These are phyloP conservation scores for Eptesicus fuscus DNA, from an alignment of 2,113 vertebrate genomes.

Conservation along the genomic window DNA sequence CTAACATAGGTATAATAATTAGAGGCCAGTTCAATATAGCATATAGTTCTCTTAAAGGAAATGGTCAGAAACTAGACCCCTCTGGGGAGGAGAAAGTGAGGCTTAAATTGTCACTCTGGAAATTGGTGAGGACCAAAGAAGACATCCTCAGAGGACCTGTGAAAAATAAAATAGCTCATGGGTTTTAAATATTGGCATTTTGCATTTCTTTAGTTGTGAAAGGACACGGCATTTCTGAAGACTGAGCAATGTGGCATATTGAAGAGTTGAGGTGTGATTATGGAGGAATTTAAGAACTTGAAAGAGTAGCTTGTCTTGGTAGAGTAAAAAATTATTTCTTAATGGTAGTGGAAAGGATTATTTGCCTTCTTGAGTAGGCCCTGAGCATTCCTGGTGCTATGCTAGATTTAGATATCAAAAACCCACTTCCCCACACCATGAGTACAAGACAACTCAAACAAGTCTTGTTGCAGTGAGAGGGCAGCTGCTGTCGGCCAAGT, in stretches of 20 bases:
- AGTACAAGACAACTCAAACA: too few species aligned
- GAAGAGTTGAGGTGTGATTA: background rate
- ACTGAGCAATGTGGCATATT: background rate
- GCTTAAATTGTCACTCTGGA: background rate
- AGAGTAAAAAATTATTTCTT: background rate
- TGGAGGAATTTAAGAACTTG: background rate
- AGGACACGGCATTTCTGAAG: background rate
- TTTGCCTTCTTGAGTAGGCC: too few species aligned
- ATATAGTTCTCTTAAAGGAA: background rate
- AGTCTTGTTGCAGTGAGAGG: too few species aligned
- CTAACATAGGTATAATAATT: background rate
- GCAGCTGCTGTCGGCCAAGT: too few species aligned
- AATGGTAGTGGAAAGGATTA: background rate
- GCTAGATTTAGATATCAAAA: too few species aligned
- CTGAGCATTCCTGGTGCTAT: too few species aligned
- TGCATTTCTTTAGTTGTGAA: background rate
- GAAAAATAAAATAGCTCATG: background rate
- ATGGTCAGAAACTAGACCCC: background rate
- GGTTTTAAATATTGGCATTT: background rate
- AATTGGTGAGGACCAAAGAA: background rate
- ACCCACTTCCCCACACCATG: too few species aligned
- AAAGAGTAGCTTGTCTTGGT: background rate
- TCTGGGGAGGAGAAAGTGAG: background rate
- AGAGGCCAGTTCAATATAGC: background rate
- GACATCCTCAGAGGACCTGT: background rate